phyloP scores from a whole-genome alignment of 2,113 vertebrate genomes.

The Zootoca vivipara region DNA sequence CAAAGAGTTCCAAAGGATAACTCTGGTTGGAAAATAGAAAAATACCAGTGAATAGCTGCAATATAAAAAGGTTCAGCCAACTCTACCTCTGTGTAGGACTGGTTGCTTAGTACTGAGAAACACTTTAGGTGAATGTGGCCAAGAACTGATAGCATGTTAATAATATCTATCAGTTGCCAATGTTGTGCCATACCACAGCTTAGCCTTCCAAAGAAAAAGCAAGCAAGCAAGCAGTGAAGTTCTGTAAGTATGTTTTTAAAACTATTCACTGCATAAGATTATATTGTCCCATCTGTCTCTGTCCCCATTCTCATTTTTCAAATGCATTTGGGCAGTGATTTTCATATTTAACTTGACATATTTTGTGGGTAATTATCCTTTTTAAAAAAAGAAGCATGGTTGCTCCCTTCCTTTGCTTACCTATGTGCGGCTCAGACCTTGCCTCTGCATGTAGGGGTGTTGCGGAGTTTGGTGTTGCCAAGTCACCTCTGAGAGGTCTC shows the following conservation, averaged over 20 bases:
- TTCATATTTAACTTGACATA: background rate
- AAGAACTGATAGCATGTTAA: background rate
- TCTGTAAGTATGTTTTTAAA: background rate
- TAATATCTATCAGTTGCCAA: background rate
- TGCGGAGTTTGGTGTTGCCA: too few relatives aligned
- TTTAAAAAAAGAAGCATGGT: too few relatives aligned
- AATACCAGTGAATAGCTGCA: background rate
- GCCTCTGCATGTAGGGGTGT: too few relatives aligned
- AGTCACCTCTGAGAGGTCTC: too few relatives aligned
- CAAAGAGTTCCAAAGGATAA: background rate
- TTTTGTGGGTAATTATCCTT: background rate
- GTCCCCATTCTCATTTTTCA: background rate
- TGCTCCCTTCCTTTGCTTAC: too few relatives aligned
- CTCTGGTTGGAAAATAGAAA: background rate
- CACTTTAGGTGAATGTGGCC: background rate
- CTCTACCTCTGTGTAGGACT: background rate
- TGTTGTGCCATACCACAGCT: background rate
- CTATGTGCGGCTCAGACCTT: too few relatives aligned
- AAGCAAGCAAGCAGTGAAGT: background rate
- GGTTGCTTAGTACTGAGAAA: background rate
- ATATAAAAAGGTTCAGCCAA: background rate
- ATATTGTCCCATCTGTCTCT: background rate
- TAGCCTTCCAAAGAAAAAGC: background rate
- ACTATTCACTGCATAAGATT: background rate
- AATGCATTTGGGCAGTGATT: background rate